Percentiles rank a stretch among this genome's conserved stretches.
Evolutionary conservation across 2,888 invertebrate genomes (phyloP).

Genomic region (Chaetogeoica ovagalla): DNA sequence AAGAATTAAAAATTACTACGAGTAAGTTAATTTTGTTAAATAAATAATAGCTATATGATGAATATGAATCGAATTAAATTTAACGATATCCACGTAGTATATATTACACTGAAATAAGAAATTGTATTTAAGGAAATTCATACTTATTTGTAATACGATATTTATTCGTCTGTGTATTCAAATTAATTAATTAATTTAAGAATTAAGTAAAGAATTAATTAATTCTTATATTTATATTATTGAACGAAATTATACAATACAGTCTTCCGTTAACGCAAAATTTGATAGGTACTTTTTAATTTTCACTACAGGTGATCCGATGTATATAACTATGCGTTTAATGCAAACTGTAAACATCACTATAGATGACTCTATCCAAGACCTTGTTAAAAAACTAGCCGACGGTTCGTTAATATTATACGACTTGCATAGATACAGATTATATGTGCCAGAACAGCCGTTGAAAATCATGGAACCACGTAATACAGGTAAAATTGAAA

Average conservation of each 20-base stretch:
- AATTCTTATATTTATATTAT: too few species aligned
- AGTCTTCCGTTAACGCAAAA: neutral
- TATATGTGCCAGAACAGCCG: conserved; percentile 45
- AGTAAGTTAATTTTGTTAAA: conserved; percentile 14
- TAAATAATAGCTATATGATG: neutral
- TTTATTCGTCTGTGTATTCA: too few species aligned
- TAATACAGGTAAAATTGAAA: conserved; percentile 5
- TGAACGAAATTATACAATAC: neutral
- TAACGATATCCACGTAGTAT: too few species aligned
- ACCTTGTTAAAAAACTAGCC: conserved; percentile 36
- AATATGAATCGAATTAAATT: too few species aligned
- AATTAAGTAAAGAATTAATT: too few species aligned
- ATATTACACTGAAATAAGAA: too few species aligned
- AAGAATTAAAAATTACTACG: conserved; percentile 39
- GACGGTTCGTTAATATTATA: conserved; percentile 44
- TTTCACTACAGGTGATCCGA: conserved; percentile 12
- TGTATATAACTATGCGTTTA: conserved; percentile 40
- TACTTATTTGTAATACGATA: too few species aligned
- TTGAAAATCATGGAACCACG: conserved; percentile 39
- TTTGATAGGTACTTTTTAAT: neutral
- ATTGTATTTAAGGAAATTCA: too few species aligned
- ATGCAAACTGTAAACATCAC: conserved; percentile 32
- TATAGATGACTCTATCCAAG: conserved; percentile 40
- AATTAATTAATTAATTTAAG: too few species aligned
- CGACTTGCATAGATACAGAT: conserved; percentile 40